A percentile compares a stretch with the other conserved stretches of the same genome.
These are phyloP conservation scores for Nipponia nippon DNA, from an alignment of 2,113 vertebrate genomes.

Conservation along the genomic window DNA sequence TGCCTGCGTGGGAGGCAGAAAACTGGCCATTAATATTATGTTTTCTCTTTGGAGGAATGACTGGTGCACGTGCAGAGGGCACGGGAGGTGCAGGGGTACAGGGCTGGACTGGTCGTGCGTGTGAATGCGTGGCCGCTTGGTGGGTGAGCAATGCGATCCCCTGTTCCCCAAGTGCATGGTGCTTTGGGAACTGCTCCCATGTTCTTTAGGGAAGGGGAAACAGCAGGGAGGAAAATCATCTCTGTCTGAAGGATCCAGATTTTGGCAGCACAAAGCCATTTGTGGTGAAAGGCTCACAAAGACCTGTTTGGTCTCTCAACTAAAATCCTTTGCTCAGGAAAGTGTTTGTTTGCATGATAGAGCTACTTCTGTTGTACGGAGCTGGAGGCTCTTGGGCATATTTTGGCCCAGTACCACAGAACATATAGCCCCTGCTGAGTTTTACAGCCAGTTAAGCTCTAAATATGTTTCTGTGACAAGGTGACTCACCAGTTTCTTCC, in stretches of 20 bases:
- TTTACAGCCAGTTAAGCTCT: slow-evolving; percentile 36
- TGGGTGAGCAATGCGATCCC: neutral
- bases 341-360: neutral
- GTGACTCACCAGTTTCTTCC: slow-evolving; percentile 23
- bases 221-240: neutral
- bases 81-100: neutral
- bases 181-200: neutral
- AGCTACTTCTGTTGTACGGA: neutral
- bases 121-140: fast-evolving
- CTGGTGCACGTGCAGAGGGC: neutral
- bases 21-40: fast-evolving
- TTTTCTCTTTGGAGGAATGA: neutral
- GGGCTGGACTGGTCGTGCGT: too few relatives aligned
- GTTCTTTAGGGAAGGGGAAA: neutral
- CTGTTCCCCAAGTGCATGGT: neutral
- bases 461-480: slow-evolving; percentile 1
- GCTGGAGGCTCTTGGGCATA: neutral
- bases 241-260: neutral
- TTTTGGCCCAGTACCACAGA: slow-evolving; percentile 2
- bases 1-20: neutral
- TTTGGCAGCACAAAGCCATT: neutral
- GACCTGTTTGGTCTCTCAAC: neutral
- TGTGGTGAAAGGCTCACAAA: neutral
- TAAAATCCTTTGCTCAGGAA: neutral
- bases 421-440: neutral